phyloP scores from a whole-genome alignment of 2,888 invertebrate species.

The Incurvaria masculella region DNA sequence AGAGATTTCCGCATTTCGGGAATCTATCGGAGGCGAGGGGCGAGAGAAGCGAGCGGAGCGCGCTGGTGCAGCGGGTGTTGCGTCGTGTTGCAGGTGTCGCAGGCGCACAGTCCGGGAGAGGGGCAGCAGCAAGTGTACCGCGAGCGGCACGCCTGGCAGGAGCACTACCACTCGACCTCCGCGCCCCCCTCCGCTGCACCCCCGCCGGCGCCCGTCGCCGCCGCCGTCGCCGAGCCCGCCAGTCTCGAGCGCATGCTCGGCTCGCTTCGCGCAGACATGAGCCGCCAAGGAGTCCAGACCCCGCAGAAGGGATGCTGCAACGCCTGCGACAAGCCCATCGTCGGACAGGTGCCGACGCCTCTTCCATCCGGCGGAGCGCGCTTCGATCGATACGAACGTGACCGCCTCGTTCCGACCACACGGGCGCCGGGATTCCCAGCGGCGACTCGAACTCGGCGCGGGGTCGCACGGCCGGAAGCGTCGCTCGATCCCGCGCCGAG shows the following conservation, averaged over 20 bases:
- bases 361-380: no score
- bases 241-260: conserved; percentile 84
- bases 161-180: conserved; percentile 49
- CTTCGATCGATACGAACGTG: no score
- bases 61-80: conserved; percentile 11
- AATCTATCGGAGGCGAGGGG: conserved; percentile 10
- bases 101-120: conserved; percentile 33
- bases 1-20: no score
- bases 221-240: conserved; percentile 55
- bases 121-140: conserved; percentile 55
- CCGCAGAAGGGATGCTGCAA: conserved; percentile 99
- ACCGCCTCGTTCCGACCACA: background rate
- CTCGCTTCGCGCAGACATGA: conserved; percentile 94
- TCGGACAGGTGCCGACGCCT: conserved; percentile 74
- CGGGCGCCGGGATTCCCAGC: conserved; percentile 12
- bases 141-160: conserved; percentile 55
- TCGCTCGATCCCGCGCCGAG: no score
- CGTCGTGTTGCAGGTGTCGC: conserved; percentile 37
- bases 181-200: conserved; percentile 20
- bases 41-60: conserved; percentile 5
- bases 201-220: conserved; percentile 21
- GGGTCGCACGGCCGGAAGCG: conserved; percentile 10
- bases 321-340: conserved; percentile 98
- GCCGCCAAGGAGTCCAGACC: conserved; percentile 96
- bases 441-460: conserved; percentile 11